Conservation (phyloP, 2,113 vertebrate genomes). For the Mionectes macconnelli region DNA sequence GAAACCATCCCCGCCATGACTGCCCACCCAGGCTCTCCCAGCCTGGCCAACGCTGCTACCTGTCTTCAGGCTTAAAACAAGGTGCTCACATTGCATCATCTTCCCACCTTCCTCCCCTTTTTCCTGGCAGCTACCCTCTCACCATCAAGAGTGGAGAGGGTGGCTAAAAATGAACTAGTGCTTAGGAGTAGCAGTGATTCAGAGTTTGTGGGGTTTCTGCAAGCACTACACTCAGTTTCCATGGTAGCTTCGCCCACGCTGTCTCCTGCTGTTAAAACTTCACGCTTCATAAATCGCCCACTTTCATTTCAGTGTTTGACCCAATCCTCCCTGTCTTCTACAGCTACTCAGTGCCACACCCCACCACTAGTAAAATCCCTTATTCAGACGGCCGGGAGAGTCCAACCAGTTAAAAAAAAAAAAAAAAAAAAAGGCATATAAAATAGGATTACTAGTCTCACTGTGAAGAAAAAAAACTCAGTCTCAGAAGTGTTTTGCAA, state of each 20-base stretch:
- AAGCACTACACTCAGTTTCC: neutral
- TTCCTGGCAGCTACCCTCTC: neutral
- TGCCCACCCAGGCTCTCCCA: neutral
- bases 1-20: neutral
- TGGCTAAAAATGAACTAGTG: neutral
- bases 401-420: neutral
- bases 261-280: neutral
- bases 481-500: neutral
- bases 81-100: neutral
- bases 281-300: accelerated
- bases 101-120: neutral
- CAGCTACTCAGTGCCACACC: neutral
- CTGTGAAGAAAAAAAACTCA: too few relatives aligned
- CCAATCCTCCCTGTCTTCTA: neutral
- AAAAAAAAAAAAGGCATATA: neutral
- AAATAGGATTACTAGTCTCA: neutral
- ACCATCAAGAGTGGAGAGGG: accelerated
- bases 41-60: accelerated
- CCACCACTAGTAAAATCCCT: neutral
- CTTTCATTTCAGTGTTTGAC: neutral
- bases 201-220: neutral
- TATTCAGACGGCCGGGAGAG: neutral
- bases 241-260: neutral
- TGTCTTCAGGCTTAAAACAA: neutral
- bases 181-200: neutral